These are phyloP conservation scores for Eulithis testata DNA, from an alignment of 2,888 invertebrate species.

Conservation along the genomic window DNA sequence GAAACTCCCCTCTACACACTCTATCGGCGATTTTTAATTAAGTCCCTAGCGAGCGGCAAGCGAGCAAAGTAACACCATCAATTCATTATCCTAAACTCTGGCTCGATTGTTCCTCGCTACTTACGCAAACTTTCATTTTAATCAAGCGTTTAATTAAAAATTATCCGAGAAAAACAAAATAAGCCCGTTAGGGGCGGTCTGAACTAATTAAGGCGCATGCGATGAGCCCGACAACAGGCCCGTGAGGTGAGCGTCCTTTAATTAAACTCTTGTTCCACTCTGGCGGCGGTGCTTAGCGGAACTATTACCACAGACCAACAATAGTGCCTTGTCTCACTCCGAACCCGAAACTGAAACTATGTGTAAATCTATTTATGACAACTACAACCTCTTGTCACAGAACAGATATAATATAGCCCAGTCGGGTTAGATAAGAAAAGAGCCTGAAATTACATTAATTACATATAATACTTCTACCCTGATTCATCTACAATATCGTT, in stretches of 20 bases:
- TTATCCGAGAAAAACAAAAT: constrained; percentile 85
- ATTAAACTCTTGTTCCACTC: constrained; percentile 78
- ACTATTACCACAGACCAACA: constrained; percentile 60
- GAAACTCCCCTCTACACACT: constrained; percentile 82
- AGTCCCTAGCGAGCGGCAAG: constrained; percentile 80
- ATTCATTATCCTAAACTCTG: constrained; percentile 85
- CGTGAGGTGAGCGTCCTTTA: constrained; percentile 80
- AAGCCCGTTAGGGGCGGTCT: constrained; percentile 83
- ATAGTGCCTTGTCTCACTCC: constrained; percentile 7
- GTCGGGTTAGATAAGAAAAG: too few species aligned
- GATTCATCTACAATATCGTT: too few species aligned
- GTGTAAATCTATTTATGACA: neutral
- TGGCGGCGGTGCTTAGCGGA: constrained; percentile 71
- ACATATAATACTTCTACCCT: too few species aligned
- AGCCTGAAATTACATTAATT: too few species aligned
- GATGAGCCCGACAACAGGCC: constrained; percentile 75
- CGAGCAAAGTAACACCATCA: constrained; percentile 84
- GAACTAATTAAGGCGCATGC: constrained; percentile 83
- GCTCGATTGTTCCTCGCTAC: constrained; percentile 84
- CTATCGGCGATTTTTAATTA: constrained; percentile 85
- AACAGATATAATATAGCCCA: too few species aligned
- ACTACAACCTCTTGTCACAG: too few species aligned
- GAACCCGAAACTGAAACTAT: neutral
- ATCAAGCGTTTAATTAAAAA: constrained; percentile 85
- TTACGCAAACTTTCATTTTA: constrained; percentile 85